Evolutionary conservation across 2,113 vertebrate genomes (phyloP).

Genomic region (Alethe castanea): DNA sequence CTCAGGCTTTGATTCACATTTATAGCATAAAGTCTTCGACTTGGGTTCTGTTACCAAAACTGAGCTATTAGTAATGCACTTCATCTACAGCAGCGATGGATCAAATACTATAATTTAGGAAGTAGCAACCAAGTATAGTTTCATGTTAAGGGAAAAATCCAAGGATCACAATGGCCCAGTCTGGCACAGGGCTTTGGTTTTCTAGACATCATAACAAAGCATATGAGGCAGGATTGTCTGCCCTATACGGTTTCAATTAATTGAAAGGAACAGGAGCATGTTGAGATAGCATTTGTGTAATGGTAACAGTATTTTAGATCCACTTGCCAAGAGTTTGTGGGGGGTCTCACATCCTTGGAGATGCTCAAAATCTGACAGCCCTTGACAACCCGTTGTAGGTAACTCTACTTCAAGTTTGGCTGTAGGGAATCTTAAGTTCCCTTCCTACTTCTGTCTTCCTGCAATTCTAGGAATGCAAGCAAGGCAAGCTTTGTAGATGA

Average conservation of each 20-base stretch:
- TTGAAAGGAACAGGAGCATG: background rate
- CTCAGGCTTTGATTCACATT: background rate
- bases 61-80: background rate
- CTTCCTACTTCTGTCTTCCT: background rate
- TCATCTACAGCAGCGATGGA: background rate
- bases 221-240: background rate
- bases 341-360: background rate
- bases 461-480: background rate
- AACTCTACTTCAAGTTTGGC: background rate
- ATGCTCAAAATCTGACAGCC: background rate
- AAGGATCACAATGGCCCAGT: background rate
- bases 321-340: background rate
- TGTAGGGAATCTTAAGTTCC: background rate
- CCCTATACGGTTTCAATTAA: background rate
- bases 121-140: background rate
- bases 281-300: fast-evolving
- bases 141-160: background rate
- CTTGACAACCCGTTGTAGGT: background rate
- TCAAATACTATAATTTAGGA: background rate
- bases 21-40: background rate
- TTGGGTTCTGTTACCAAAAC: background rate
- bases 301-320: background rate
- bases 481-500: background rate
- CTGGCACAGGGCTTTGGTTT: background rate
- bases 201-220: background rate